A percentile compares a stretch with the other conserved stretches of the same genome.
These are phyloP conservation scores for Daphoenositta chrysoptera DNA, from an alignment of 2,113 vertebrate species.

Conservation along the genomic window DNA sequence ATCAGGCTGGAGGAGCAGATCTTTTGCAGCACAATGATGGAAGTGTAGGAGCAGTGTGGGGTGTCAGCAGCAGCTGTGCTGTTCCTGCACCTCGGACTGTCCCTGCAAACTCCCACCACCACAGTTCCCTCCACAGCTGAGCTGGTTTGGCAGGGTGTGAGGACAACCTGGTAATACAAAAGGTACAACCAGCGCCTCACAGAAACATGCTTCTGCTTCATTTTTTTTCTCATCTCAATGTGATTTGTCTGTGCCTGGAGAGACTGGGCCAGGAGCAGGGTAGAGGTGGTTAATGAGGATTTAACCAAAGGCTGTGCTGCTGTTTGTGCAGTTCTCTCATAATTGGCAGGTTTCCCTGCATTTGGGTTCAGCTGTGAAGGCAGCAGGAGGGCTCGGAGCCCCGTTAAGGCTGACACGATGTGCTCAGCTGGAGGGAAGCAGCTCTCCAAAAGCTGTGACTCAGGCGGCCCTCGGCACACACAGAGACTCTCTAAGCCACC, in stretches of 20 bases:
- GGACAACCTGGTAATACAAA: background rate
- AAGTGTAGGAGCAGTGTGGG: rapidly evolving
- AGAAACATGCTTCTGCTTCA: background rate
- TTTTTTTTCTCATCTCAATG: background rate
- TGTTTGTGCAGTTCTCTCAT: background rate
- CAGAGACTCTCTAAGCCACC: background rate
- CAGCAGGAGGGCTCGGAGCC: background rate
- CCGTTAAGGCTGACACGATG: background rate
- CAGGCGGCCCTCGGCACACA: background rate
- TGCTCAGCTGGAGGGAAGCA: background rate
- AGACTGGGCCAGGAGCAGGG: background rate
- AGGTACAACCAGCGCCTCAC: background rate
- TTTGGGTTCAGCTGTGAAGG: background rate
- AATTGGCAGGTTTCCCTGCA: background rate
- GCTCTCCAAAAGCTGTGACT: background rate
- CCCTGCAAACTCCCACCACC: background rate
- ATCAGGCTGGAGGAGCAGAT: background rate
- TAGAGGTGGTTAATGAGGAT: background rate
- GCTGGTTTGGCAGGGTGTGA: rapidly evolving
- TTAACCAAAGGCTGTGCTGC: background rate
- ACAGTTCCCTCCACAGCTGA: background rate
- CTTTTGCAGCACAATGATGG: background rate
- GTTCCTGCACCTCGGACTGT: background rate
- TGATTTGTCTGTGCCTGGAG: background rate
- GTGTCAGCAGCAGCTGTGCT: background rate